Evolutionary conservation across 1,140 invertebrate species (phyloP), one percentile per base, ranked within the genome.

Genomic region (Megathymus violae): DNA sequence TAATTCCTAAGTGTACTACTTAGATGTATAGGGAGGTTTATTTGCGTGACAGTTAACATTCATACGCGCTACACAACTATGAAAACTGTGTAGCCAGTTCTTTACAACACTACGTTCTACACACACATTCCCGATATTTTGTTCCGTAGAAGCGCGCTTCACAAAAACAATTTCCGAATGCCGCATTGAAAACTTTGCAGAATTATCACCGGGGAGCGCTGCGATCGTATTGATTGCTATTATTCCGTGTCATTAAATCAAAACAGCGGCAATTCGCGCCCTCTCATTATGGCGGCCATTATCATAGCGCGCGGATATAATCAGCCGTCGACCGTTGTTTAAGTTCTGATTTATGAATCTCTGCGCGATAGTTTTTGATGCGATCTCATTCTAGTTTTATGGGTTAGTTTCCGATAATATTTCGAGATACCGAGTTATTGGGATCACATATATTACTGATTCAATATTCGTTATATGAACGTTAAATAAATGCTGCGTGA

Each of bases 161-260:
- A 58, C 52, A 58, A 58, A 44, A 58, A 58, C 54, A 58, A 44
- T 58, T 46, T 44, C 22, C 40, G 16, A 9, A 11, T 25, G 22
- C 38, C 54, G 22, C 40, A 58, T 4, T 44, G 41, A 58, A 58
- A 58, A 58, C 54, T 58, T 46, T 25, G 40, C 54, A 58, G 44
- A 58, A 58, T 58, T 58, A 58, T 58, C 54, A 58, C 41, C 54
- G 41, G 11, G 0, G 41, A 0, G 15, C n/a, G 22, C 41, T 11
- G 6, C 14, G 54, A 27, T 58, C 63, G 62, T 66, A 69, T 75
- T 76, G 74, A 76, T 74, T 74, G 74, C 64, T 64, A 74, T 76
- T 76, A 71, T 71, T 69, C 65, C 62, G 58, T 47, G 62, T 69
- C 68, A 71, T 76, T 76, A 76, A 76, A 76, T 76, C 74, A 76